These are phyloP conservation scores for Theodoxus fluviatilis DNA, from an alignment of 2,888 invertebrate species.

Conservation along the genomic window DNA sequence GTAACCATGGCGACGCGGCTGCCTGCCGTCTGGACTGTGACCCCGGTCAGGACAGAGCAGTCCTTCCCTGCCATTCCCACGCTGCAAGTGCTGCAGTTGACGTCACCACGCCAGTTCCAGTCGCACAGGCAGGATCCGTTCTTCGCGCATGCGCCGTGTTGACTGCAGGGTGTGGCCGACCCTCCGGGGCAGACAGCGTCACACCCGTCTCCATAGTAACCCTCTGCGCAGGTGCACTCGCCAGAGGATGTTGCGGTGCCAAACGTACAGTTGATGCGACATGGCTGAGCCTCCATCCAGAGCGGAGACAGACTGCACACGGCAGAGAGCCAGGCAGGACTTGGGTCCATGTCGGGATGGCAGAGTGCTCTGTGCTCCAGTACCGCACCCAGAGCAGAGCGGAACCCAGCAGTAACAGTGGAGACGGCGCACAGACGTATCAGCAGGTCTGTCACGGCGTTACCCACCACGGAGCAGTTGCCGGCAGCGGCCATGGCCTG, in stretches of 20 bases:
- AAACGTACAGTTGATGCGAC: conserved; percentile 37
- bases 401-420: too few relatives aligned
- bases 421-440: too few relatives aligned
- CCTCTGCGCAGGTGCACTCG: conserved; percentile 38
- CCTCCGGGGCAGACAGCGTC: conserved; percentile 41
- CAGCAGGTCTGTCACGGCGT: too few relatives aligned
- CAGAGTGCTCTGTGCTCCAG: too few relatives aligned
- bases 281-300: conserved; percentile 25
- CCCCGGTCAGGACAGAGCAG: conserved; percentile 36
- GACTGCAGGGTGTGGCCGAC: conserved; percentile 40
- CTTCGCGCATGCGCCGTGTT: conserved; percentile 40
- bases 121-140: conserved; percentile 42
- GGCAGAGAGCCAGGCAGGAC: not conserved
- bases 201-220: conserved; percentile 42
- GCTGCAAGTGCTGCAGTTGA: conserved; percentile 37
- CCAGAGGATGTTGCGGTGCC: conserved; percentile 33
- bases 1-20: conserved; percentile 38
- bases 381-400: too few relatives aligned
- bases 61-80: conserved; percentile 33
- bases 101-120: conserved; percentile 43
- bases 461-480: too few relatives aligned
- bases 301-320: not conserved
- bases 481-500: too few relatives aligned
- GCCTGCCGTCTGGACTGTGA: conserved; percentile 28
- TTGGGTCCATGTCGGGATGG: too few relatives aligned